Conservation (phyloP, 2,888 invertebrate genomes). For the Amblyjoppa proteus region DNA sequence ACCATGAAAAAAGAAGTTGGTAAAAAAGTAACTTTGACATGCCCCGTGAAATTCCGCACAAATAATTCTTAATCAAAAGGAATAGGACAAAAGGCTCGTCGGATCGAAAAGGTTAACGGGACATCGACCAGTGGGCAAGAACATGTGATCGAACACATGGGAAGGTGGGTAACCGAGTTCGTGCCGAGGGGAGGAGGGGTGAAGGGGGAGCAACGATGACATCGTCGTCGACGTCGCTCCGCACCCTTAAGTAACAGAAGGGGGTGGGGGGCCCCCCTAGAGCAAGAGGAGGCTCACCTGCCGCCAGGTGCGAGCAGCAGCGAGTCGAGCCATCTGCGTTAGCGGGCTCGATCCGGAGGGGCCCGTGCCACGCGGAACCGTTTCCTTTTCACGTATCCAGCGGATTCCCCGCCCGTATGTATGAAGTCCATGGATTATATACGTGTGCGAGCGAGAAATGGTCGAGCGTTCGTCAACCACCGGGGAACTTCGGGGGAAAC, state of each 20-base stretch:
- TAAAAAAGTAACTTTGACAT: too few relatives aligned
- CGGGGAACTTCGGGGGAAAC: conserved; percentile 34
- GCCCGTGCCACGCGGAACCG: conserved; percentile 77
- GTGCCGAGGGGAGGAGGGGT: not conserved
- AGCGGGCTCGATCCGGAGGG: conserved; percentile 69
- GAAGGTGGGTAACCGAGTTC: conserved; percentile 25
- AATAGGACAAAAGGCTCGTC: not conserved
- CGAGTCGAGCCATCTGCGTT: conserved; percentile 79
- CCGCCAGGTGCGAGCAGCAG: conserved; percentile 80
- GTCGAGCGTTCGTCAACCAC: conserved; percentile 12
- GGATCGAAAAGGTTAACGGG: conserved; percentile 29
- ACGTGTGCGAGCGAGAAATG: conserved; percentile 10
- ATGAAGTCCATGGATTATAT: conserved; percentile 4
- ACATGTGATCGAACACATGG: conserved; percentile 65
- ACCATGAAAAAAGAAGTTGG: not conserved
- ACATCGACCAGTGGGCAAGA: conserved; percentile 45
- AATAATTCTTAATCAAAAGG: not conserved
- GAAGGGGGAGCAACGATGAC: conserved; percentile 28
- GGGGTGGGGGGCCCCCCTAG: conserved; percentile 74
- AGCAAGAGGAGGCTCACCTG: conserved; percentile 75
- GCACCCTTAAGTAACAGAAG: conserved; percentile 61
- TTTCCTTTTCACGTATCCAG: conserved; percentile 72
- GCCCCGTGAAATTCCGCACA: too few relatives aligned
- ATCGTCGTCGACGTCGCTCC: conserved; percentile 16
- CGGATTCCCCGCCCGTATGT: conserved; percentile 65